Evolutionary conservation across 2,888 invertebrate species (phyloP), one percentile per base, ranked within the genome.

Genomic region (Ornithoptera alexandrae): DNA sequence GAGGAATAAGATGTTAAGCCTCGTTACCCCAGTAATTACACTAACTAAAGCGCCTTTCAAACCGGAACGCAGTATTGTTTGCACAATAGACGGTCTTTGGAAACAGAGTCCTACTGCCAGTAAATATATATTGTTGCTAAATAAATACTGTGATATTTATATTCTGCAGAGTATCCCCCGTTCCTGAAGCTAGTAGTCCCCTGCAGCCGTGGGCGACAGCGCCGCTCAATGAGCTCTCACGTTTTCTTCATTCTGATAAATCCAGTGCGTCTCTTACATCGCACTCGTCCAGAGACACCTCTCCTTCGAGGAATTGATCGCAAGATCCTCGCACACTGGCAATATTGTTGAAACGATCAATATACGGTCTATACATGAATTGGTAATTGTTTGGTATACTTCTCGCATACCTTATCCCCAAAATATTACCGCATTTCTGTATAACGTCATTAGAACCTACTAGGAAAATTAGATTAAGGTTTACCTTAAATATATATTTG

Each of bases 171-270:
- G 81, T 92, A 67, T 90, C 90, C 6, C 92, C 88, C 22, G 83
- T 84, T 1, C 77, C 79, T 0, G 84, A 85, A 57, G 67, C 83
- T 3, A 85, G 85, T 20, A 91, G 89, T 70, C 92, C 91, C 0
- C 76, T 92, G 62, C 86, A 90, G 74, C 92, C 85, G 0, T 92
- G 92, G 92, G 92, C 92, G 10, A 92, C 92, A 1, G 91, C 91
- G 0, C 83, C 89, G 0, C 78, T 92, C 22, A 88, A 90, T 0
- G 79, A 86, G 6, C 79, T 92, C 8, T 91, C 91, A 0, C 82
- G 84, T 3, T 79, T 92, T 59, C 88, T 92, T 46, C 80, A 89
- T 18, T 84, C 89, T 0, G 89, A 89, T 68, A 84, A 80, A 0
- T 88, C 90, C 1, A 86, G 87, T 0, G 78, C 83, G 1, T 90